Evolutionary conservation across 2,113 vertebrate species (phyloP), one percentile per base, ranked within the genome.

Genomic region (Pyxicephalus adspersus): DNA sequence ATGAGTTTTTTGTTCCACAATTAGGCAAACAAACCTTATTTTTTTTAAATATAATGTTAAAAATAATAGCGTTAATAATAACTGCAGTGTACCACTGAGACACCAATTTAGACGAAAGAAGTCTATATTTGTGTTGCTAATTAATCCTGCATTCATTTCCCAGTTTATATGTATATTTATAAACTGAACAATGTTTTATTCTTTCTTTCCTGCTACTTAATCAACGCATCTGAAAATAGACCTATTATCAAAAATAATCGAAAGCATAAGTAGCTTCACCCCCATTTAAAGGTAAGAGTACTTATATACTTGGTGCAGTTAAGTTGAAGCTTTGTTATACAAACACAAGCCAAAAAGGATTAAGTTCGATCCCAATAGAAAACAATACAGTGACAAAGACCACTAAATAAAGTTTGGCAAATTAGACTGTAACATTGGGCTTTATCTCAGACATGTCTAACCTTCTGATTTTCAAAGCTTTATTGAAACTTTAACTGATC

Each of bases 171-270:
- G 89, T 87, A 78, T 64, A 55, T 52, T 31, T 54, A 57, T 4
- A 28, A 16, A 28, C 64, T 83, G 91, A 82, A 83, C 80, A 85
- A 73, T 85, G 67, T 76, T 45, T 85, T 76, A 83, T 87, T 92
- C 90, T 89, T 68, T 86, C 83, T 91, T 89, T 85, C 68, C 85
- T 52, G 93, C 90, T 72, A 85, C 86, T 87, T 90, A 89, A 83
- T 88, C 83, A 85, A 88, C 87, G 89, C 16, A 66, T 31, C 16
- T n/a, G 2, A 90, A 89, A 84, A 88, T 84, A 81, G 82, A 86
- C 84, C 87, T 87, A 89, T 91, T 90, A 93, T 91, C 89, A 83
- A 89, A 96, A 90, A 89, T 91, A 91, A 93, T 94, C 93, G 94
- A 91, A 93, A 90, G 84, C 84, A 91, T 86, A 77, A 84, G 87